Evolutionary conservation across 92 coral and sea anemone genomes (phyloP), one percentile per base, ranked within the genome.

Genomic region (Bergia puertoricense): DNA sequence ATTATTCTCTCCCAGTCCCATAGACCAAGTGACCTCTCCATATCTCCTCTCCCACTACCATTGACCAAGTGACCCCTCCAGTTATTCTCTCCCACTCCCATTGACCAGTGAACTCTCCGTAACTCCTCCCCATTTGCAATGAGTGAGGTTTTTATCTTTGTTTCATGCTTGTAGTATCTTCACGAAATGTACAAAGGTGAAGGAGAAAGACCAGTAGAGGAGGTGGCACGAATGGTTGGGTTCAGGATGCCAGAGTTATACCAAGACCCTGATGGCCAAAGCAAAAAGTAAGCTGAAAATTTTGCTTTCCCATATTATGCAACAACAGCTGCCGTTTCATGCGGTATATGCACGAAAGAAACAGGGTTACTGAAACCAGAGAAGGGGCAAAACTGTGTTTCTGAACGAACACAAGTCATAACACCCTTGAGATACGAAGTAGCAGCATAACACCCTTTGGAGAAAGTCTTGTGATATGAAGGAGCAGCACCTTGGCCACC

Each of bases 181-280:
- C 87, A 84, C 15, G 1, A 46, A 15, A 45, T 6, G 14, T 69
- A 68, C 67, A 84, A 84, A 84, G 87, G 87, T 54, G 87, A 72
- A 37, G 87, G 87, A 30, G 87, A 84, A 36, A 69, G 87, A 38
- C 68, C 87, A 48, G 79, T 84, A 7, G 87, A 84, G 16, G 87
- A 84, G n/a, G 87, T 84, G 13, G 87, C 87, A 4, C 23, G 62
- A 48, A 36, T 84, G 38, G 87, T 84, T 72, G 87, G 87, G 20
- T 84, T 84, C 68, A 73, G 72, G 65, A 84, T 84, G 87, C 87
- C 87, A 3, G 42, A 69, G 36, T 45, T 84, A 69, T 84, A 69
- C 39, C 44, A 71, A 45, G 87, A 84, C 43, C 45, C 68, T 3
- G 62, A 83, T 36, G 73, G 9, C 59, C 56, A 22, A 41, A 62